phyloP scores from a whole-genome alignment of 1,140 invertebrate species.

The Sipha flava region DNA sequence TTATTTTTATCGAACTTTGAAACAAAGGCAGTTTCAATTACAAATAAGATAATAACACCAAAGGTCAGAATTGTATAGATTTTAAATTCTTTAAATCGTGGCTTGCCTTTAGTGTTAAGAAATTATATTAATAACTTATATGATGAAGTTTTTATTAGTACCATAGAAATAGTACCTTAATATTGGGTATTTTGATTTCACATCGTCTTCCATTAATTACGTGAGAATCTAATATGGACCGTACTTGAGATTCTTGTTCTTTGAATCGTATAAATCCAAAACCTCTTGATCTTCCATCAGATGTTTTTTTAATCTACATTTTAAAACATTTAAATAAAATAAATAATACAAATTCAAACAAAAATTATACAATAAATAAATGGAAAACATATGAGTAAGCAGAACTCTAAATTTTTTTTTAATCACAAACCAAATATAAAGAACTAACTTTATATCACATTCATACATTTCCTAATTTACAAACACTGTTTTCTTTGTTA shows the following conservation, averaged over 20 bases:
- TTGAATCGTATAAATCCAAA: conserved; percentile 95
- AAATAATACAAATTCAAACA: background rate
- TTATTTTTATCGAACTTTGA: too few relatives aligned
- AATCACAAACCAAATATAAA: conserved; percentile 11
- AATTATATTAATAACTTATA: too few relatives aligned
- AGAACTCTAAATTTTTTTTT: background rate
- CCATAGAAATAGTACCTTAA: conserved; percentile 17
- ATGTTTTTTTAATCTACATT: conserved; percentile 57
- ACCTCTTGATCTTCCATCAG: conserved; percentile 73
- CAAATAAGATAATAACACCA: too few relatives aligned
- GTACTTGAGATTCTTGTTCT: conserved; percentile 78
- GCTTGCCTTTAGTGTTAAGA: too few relatives aligned
- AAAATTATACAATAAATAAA: background rate
- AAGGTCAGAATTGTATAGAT: too few relatives aligned
- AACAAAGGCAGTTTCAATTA: too few relatives aligned
- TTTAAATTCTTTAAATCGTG: too few relatives aligned
- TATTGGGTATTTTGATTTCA: conserved; percentile 83
- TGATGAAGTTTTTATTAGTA: too few relatives aligned
- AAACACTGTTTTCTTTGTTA: conserved; percentile 15
- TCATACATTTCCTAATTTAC: conserved; percentile 27
- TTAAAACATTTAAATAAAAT: background rate
- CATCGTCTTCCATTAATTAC: conserved; percentile 94
- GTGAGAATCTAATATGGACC: conserved; percentile 78
- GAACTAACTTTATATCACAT: background rate
- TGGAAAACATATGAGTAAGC: background rate